Percentiles rank a stretch among this genome's conserved stretches.
These are phyloP conservation scores for Capromys pilorides DNA, from an alignment of 2,797 vertebrate species.

Conservation along the genomic window DNA sequence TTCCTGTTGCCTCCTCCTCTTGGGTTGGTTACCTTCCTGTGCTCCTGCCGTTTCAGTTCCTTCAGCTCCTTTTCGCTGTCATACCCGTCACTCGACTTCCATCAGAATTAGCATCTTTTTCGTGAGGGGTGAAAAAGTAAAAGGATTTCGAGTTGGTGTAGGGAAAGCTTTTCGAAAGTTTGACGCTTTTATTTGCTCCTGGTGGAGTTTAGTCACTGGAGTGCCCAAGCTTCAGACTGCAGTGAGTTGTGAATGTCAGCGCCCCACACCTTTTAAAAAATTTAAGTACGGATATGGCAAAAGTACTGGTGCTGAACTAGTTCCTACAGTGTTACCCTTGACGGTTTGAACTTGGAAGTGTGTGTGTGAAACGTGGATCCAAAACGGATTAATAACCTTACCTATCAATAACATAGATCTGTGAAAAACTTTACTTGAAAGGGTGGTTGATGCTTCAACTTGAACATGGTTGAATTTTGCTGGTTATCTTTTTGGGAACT, in stretches of 20 bases:
- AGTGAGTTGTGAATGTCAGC: constrained; percentile 39
- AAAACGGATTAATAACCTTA: constrained; percentile 38
- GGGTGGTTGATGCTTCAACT: constrained; percentile 20
- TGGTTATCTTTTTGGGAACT: constrained; percentile 32
- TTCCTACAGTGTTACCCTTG: constrained; percentile 57
- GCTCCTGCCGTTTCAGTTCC: not conserved
- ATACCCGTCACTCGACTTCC: not conserved
- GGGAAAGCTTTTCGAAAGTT: constrained; percentile 30
- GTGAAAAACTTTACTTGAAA: not conserved
- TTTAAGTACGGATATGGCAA: not conserved
- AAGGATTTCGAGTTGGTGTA: constrained; percentile 30
- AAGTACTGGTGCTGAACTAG: not conserved
- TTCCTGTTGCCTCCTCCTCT: not conserved
- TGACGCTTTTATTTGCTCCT: constrained; percentile 30
- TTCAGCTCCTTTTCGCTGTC: not conserved
- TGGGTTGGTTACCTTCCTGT: not conserved
- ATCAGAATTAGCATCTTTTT: constrained; percentile 8
- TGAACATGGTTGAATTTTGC: constrained; percentile 23
- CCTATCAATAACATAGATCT: not conserved
- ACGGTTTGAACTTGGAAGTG: constrained; percentile 43
- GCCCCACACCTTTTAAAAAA: not conserved
- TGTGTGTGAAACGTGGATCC: constrained; percentile 42
- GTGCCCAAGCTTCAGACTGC: not conserved
- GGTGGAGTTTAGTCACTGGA: not conserved
- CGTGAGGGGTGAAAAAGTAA: not conserved